Evolutionary conservation across 2,888 invertebrate species (phyloP).

Genomic region (Tiliacea aurago): DNA sequence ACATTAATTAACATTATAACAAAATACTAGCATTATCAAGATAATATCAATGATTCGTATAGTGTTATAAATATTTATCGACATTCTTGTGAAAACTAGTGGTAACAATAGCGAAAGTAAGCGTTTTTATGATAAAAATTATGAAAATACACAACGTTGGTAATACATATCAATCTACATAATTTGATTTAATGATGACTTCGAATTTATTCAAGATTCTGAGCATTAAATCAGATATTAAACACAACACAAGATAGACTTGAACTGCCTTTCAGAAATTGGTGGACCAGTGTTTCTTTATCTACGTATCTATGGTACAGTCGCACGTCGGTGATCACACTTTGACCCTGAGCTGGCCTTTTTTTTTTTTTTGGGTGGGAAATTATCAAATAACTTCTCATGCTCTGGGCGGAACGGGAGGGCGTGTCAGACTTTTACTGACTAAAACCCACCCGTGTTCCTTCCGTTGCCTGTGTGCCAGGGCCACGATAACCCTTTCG

Average conservation of each 20-base stretch:
- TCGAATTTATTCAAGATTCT: background rate
- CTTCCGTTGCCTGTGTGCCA: too few species aligned
- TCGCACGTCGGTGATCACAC: background rate
- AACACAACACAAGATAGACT: background rate
- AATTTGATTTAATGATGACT: background rate
- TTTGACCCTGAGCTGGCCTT: too few species aligned
- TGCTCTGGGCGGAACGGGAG: too few species aligned
- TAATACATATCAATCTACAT: background rate
- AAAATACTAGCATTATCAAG: background rate
- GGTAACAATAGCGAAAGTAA: conserved; percentile 15
- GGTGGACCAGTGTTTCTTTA: background rate
- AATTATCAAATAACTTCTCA: too few species aligned
- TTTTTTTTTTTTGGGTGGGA: too few species aligned
- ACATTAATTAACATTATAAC: background rate
- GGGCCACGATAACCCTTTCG: too few species aligned
- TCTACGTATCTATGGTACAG: background rate
- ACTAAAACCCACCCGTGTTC: too few species aligned
- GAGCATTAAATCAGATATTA: background rate
- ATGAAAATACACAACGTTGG: background rate
- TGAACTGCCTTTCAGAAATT: background rate
- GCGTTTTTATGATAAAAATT: background rate
- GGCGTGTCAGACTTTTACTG: too few species aligned
- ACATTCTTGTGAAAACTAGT: conserved; percentile 28
- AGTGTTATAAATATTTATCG: conserved; percentile 22
- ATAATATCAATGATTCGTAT: background rate